Percentiles rank a stretch among this genome's conserved stretches.
phyloP scores from a whole-genome alignment of 2,797 vertebrate genomes.

The Karalla daura region DNA sequence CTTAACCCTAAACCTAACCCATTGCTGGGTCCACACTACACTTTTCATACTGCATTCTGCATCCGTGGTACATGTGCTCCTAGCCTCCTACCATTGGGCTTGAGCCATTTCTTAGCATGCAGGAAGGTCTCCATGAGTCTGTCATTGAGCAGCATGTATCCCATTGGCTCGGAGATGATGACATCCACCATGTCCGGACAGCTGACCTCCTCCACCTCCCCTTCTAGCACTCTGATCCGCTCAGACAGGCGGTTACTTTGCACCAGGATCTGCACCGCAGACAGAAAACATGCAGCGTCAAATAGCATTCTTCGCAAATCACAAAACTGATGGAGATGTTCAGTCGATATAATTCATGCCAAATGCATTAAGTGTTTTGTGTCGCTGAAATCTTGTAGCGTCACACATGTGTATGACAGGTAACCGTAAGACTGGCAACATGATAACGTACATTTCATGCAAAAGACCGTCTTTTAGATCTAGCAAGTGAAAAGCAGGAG shows the following conservation, averaged over 20 bases:
- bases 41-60: no score
- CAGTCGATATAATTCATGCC: no score
- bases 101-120: conserved; percentile 86
- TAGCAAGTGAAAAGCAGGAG: no score
- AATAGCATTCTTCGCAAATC: background rate
- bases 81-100: conserved; percentile 84
- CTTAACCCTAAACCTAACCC: no score
- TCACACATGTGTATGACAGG: no score
- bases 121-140: conserved; percentile 85
- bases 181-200: conserved; percentile 84
- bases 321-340: background rate
- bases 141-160: conserved; percentile 86
- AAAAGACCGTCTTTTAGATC: no score
- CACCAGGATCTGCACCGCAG: conserved; percentile 79
- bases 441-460: no score
- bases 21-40: no score
- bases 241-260: conserved; percentile 83
- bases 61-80: conserved; percentile 10
- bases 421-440: no score
- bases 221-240: conserved; percentile 81
- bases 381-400: no score
- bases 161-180: conserved; percentile 86
- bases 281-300: conserved; percentile 3
- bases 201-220: conserved; percentile 83
- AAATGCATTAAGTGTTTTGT: no score